Conservation (phyloP, 2,113 vertebrate genomes). For the Cryptotis parvus region DNA sequence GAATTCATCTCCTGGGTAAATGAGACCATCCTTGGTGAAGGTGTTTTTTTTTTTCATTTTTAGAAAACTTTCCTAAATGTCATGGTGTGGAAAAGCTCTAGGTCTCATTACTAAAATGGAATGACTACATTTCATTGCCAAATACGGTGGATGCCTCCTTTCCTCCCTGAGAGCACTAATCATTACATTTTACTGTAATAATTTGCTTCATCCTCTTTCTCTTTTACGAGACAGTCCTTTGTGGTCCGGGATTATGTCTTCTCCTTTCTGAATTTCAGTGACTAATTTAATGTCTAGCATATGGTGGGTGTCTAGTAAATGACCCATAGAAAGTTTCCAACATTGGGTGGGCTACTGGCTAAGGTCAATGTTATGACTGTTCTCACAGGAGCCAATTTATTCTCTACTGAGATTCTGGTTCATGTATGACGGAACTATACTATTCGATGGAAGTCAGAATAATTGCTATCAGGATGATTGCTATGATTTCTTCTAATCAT, state of each 20-base stretch:
- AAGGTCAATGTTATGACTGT: no score
- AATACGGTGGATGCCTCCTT: neutral
- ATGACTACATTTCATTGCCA: neutral
- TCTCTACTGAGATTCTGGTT: no score
- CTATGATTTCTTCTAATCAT: no score
- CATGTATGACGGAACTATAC: no score
- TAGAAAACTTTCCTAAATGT: neutral
- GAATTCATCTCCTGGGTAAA: neutral
- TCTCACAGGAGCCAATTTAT: no score
- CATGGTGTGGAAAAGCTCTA: neutral
- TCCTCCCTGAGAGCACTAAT: neutral
- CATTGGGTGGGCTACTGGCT: no score
- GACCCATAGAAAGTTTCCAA: no score
- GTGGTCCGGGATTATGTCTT: neutral
- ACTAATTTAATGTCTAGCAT: neutral
- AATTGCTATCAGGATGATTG: no score
- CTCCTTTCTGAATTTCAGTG: neutral
- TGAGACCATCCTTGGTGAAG: slow-evolving; percentile 30
- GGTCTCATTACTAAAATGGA: slow-evolving; percentile 15
- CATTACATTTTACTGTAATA: neutral
- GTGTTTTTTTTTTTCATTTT: neutral
- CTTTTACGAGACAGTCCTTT: slow-evolving; percentile 27
- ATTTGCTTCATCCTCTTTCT: slow-evolving; percentile 46
- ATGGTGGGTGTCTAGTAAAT: neutral
- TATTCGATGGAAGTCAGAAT: no score